Conservation (phyloP, 2,113 vertebrate genomes). For the Odocoileus virginianus region DNA sequence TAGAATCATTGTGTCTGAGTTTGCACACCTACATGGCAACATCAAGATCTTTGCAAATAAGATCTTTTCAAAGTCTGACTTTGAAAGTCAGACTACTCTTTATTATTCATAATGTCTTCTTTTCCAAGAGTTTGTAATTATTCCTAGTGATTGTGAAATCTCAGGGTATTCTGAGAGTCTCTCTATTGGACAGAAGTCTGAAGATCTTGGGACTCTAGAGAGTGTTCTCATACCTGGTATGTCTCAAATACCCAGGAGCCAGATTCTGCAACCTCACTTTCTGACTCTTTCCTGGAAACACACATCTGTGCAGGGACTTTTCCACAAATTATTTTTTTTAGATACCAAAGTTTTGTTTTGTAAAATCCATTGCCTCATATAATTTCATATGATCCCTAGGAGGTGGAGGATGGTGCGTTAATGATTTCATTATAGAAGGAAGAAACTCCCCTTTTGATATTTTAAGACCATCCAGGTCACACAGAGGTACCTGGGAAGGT, state of each 20-base stretch:
- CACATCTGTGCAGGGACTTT: neutral
- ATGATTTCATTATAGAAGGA: neutral
- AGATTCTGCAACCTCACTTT: neutral
- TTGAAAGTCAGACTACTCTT: neutral
- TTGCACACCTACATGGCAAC: neutral
- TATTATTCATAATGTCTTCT: neutral
- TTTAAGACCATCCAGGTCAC: neutral
- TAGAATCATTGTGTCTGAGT: neutral
- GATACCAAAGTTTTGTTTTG: neutral
- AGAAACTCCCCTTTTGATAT: neutral
- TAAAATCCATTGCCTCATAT: neutral
- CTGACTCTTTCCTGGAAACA: neutral
- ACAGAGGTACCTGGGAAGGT: neutral
- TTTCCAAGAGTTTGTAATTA: neutral
- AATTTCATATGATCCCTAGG: neutral
- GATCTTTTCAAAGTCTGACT: no score
- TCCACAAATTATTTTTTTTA: neutral
- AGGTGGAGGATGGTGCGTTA: neutral
- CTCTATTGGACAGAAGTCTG: rapidly evolving
- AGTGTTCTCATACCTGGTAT: neutral
- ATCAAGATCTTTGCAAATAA: neutral
- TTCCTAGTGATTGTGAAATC: neutral
- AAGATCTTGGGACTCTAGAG: neutral
- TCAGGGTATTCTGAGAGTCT: neutral
- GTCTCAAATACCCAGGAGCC: neutral